These are phyloP conservation scores for Eufriesea mexicana DNA, from an alignment of 1,140 invertebrate species.

Conservation along the genomic window DNA sequence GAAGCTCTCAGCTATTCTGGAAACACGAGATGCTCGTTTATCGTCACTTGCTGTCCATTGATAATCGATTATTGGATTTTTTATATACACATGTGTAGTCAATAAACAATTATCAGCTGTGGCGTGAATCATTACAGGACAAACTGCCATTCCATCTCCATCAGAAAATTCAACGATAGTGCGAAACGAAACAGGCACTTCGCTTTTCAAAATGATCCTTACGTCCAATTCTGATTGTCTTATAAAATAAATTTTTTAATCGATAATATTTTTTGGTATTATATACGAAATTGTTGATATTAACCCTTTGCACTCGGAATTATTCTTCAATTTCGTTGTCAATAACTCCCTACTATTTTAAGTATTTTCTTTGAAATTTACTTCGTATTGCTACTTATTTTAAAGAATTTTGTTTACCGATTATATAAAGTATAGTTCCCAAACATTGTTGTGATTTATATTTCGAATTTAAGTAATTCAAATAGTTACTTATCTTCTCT, in stretches of 20 bases:
- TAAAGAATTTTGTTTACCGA: too few relatives aligned
- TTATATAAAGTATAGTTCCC: too few relatives aligned
- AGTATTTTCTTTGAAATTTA: too few relatives aligned
- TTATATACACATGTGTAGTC: constrained; percentile 39
- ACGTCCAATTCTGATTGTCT: constrained; percentile 43
- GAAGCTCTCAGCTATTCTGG: not conserved
- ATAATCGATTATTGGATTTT: not conserved
- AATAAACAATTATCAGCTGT: constrained; percentile 56
- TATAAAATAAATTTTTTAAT: not conserved
- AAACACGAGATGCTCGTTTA: not conserved
- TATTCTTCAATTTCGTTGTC: too few relatives aligned
- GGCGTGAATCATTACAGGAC: constrained; percentile 32
- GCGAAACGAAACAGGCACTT: constrained; percentile 31
- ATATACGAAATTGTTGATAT: not conserved
- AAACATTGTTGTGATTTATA: too few relatives aligned
- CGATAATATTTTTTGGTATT: not conserved
- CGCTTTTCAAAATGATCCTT: constrained; percentile 45
- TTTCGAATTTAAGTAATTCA: too few relatives aligned
- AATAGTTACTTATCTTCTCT: too few relatives aligned
- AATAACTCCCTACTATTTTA: too few relatives aligned
- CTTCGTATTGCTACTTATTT: too few relatives aligned
- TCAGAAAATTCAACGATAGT: constrained; percentile 21
- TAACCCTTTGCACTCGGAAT: too few relatives aligned
- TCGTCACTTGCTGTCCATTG: not conserved
- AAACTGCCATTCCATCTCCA: not conserved